Evolutionary conservation across 2,113 vertebrate species (phyloP).

Genomic region (Sorex araneus): DNA sequence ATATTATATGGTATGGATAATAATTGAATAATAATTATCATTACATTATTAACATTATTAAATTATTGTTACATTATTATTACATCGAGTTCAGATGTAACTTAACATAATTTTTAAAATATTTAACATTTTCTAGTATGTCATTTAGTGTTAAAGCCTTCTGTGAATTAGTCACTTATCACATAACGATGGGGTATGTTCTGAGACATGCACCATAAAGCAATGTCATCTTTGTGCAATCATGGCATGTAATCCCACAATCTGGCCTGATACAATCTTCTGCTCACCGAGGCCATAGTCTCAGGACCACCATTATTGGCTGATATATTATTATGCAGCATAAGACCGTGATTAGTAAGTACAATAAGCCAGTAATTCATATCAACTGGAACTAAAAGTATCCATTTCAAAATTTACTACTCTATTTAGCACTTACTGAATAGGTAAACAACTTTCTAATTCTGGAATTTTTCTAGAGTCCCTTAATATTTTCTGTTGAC

Average conservation of each 20-base stretch:
- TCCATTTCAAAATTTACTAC: background rate
- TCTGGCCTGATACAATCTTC: too few species aligned
- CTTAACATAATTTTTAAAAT: background rate
- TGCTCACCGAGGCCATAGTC: background rate
- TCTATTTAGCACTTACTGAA: background rate
- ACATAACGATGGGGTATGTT: background rate
- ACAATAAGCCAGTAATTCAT: background rate
- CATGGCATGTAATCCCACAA: background rate
- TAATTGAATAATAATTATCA: too few species aligned
- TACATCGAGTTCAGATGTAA: background rate
- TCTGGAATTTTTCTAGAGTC: background rate
- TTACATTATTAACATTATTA: too few species aligned
- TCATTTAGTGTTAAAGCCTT: slow-evolving; percentile 13
- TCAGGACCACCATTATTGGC: background rate
- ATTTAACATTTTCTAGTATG: background rate
- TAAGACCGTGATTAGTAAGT: background rate
- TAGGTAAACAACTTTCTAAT: background rate
- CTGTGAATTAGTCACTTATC: background rate
- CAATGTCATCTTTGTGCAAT: background rate
- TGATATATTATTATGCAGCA: background rate
- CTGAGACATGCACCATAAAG: background rate
- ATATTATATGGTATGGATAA: too few species aligned
- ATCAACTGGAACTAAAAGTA: background rate
- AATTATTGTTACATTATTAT: too few species aligned
- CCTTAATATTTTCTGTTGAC: background rate